These are phyloP conservation scores for Chionoecetes opilio DNA, from an alignment of 1,140 invertebrate genomes.

Conservation along the genomic window DNA sequence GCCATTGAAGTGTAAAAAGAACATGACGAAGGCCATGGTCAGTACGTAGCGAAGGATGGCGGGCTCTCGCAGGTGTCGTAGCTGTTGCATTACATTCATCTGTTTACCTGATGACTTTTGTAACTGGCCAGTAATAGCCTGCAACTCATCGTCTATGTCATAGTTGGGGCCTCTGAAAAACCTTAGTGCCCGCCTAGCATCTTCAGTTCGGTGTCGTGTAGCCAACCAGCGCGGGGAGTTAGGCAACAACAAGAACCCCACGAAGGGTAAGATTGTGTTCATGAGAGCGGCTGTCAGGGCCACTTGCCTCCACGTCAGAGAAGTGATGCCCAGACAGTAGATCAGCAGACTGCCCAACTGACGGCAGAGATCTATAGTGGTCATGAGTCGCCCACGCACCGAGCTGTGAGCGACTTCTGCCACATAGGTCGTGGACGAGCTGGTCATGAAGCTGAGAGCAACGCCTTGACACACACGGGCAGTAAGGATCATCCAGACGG, in stretches of 20 bases:
- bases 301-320: slow-evolving; percentile 21
- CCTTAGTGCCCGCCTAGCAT: not conserved
- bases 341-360: not conserved
- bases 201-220: not conserved
- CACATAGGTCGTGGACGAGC: slow-evolving; percentile 45
- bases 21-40: slow-evolving; percentile 2
- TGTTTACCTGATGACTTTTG: not conserved
- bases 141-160: slow-evolving; percentile 16
- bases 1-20: slow-evolving; percentile 48
- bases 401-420: slow-evolving; percentile 49
- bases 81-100: not conserved
- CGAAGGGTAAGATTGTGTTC: slow-evolving; percentile 32
- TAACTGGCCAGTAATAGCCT: not conserved
- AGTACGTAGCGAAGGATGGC: slow-evolving; percentile 45
- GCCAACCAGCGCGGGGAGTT: slow-evolving; percentile 45
- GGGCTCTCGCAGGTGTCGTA: not conserved
- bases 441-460: not conserved
- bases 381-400: not conserved
- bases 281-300: not conserved
- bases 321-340: not conserved
- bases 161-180: slow-evolving; percentile 36
- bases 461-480: not conserved
- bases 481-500: not conserved
- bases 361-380: not conserved
- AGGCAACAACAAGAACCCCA: not conserved